phyloP scores from a whole-genome alignment of 2,888 invertebrate genomes.

The Uloborus plumipes region DNA sequence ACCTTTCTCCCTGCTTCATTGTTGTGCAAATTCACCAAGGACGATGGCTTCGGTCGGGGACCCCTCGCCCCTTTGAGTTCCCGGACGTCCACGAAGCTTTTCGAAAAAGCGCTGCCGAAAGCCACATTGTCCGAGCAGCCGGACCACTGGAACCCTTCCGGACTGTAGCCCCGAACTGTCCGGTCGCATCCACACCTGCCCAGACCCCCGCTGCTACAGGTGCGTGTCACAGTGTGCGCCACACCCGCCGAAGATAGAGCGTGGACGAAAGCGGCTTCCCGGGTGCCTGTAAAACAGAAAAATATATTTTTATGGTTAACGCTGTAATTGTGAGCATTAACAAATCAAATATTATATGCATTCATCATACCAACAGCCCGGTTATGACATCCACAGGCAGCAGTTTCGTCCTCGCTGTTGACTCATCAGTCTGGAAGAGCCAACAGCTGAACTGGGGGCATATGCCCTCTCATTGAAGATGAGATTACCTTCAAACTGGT shows the following conservation, averaged over 20 bases:
- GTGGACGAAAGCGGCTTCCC: conserved; percentile 72
- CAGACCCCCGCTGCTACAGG: conserved; percentile 72
- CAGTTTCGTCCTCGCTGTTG: too few species aligned
- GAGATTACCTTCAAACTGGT: too few species aligned
- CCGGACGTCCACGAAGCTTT: conserved; percentile 70
- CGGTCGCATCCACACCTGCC: conserved; percentile 73
- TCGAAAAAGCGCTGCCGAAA: conserved; percentile 70
- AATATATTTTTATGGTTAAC: too few species aligned
- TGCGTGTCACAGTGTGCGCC: conserved; percentile 73
- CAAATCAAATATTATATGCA: too few species aligned
- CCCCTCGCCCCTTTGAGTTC: conserved; percentile 67
- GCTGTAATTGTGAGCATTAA: too few species aligned
- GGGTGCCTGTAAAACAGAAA: conserved; percentile 68
- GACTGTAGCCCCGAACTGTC: conserved; percentile 69
- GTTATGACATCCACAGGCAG: too few species aligned
- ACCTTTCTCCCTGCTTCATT: conserved; percentile 73
- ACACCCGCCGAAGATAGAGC: conserved; percentile 71
- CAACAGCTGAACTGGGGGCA: too few species aligned
- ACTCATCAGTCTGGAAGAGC: too few species aligned
- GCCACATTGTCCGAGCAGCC: conserved; percentile 71
- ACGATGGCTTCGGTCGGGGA: conserved; percentile 67
- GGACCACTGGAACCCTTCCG: conserved; percentile 71
- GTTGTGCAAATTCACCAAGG: conserved; percentile 72
- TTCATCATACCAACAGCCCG: too few species aligned
- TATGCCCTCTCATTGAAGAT: too few species aligned